Evolutionary conservation across 2,888 invertebrate genomes (phyloP).

Genomic region (Epiperipatus broadwayi): DNA sequence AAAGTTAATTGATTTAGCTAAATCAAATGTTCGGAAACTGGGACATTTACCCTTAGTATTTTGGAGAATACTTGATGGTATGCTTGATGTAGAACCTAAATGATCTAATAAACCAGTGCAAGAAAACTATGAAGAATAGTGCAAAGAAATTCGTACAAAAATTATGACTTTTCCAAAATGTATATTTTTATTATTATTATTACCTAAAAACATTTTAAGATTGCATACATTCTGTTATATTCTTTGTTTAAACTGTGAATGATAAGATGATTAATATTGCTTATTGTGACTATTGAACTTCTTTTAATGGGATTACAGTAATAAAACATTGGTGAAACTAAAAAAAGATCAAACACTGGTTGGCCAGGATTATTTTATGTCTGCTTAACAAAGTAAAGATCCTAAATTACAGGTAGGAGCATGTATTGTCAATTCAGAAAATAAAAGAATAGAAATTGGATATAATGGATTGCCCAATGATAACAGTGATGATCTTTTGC

Average conservation of each 20-base stretch:
- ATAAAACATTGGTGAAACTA: too few species aligned
- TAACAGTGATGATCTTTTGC: too few species aligned
- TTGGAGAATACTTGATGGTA: conserved; percentile 93
- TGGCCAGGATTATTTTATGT: conserved; percentile 86
- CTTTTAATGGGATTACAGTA: too few species aligned
- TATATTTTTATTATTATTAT: too few species aligned
- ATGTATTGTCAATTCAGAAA: too few species aligned
- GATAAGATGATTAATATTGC: too few species aligned
- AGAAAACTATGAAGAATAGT: conserved; percentile 53
- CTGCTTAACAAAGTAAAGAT: conserved; percentile 85
- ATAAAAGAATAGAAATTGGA: too few species aligned
- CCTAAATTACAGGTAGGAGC: conserved; percentile 73
- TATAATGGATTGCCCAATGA: too few species aligned
- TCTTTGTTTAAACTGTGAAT: too few species aligned
- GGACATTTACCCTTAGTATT: conserved; percentile 58
- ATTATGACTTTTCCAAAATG: conserved; percentile 17
- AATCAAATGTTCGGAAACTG: conserved; percentile 61
- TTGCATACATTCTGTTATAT: too few species aligned
- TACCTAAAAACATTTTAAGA: too few species aligned
- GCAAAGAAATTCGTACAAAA: conserved; percentile 38
- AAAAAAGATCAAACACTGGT: conserved; percentile 43
- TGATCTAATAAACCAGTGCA: conserved; percentile 63
- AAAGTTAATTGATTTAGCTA: conserved; percentile 52
- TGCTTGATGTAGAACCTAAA: conserved; percentile 65
- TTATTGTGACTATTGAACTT: too few species aligned